These are phyloP conservation scores for Drosophila arizonae DNA, from an alignment of 1,140 invertebrate genomes.

Conservation along the genomic window DNA sequence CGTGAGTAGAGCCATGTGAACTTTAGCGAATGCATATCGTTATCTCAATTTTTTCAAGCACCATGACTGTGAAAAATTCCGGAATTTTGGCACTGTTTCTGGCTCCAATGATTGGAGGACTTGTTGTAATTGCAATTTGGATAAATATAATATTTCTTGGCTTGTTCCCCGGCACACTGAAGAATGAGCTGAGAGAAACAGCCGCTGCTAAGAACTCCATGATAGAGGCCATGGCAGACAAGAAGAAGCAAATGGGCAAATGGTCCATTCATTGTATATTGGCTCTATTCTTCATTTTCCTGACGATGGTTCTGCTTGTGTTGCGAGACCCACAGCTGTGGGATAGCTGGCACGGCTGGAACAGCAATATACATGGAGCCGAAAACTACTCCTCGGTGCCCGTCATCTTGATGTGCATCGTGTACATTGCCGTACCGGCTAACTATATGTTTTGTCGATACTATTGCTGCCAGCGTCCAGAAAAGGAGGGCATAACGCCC, in stretches of 20 bases:
- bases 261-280: conserved; percentile 23
- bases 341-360: not conserved
- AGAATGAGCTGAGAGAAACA: not conserved
- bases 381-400: conserved; percentile 15
- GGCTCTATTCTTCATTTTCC: conserved; percentile 6
- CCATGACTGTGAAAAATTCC: no score
- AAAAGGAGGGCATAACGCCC: conserved; percentile 18
- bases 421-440: conserved; percentile 39
- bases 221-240: conserved; percentile 6
- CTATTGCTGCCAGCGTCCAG: conserved; percentile 42
- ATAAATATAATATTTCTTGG: conserved; percentile 50
- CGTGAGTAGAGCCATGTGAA: conserved; percentile 11
- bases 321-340: not conserved
- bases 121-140: conserved; percentile 28
- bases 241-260: conserved; percentile 24
- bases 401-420: not conserved
- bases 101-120: conserved; percentile 17
- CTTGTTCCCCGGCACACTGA: conserved; percentile 5
- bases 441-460: conserved; percentile 60
- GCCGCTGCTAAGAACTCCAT: not conserved
- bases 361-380: not conserved
- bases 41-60: not conserved
- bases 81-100: not conserved
- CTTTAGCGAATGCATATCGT: not conserved
- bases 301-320: not conserved